Evolutionary conservation across 2,888 invertebrate genomes (phyloP), one percentile per base, ranked within the genome.

Genomic region (Limnephilus marmoratus): DNA sequence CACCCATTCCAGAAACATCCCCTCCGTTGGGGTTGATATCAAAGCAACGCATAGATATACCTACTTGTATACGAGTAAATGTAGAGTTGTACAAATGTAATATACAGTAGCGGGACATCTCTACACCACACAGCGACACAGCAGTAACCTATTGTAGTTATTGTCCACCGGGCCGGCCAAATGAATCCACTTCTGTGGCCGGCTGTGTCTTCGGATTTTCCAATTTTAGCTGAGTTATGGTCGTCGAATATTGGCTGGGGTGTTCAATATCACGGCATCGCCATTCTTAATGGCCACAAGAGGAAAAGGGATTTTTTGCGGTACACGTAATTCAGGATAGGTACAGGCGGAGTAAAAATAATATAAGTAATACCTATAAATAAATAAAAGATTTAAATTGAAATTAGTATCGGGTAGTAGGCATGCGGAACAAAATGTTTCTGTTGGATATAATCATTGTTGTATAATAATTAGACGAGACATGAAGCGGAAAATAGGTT

Each of bases 151-250:
- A n/a, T 87, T 53, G 87, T 34, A 85, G 41, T 86, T 87, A 87
- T 87, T 89, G 80, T 89, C 88, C 88, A 80, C 29, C 88, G n/a
- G 41, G 80, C 88, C 87, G 68, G 68, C 88, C 88, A 45, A 81
- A 90, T 81, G 89, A 89, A 82, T 68, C 90, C 85, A 49, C 80
- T 89, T 90, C 90, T 90, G 90, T 85, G 86, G 92, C 85, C 87
- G 81, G 90, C 90, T 85, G 90, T 81, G 92, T 80, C 91, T 92
- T 85, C 85, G 68, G 85, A 68, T 92, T 92, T 93, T 93, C 93
- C 93, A 92, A 93, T 92, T 93, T 93, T 90, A 92, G 89, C 90
- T 93, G 93, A 93, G 93, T 93, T 93, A 93, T 93, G 93, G 90
- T 89, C 91, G 85, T 85, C 91, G 92, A 93, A 93, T 93, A 93